Base-by-base conservation (phyloP, 2,113 vertebrate genomes). In the Morone saxatilis region DNA sequence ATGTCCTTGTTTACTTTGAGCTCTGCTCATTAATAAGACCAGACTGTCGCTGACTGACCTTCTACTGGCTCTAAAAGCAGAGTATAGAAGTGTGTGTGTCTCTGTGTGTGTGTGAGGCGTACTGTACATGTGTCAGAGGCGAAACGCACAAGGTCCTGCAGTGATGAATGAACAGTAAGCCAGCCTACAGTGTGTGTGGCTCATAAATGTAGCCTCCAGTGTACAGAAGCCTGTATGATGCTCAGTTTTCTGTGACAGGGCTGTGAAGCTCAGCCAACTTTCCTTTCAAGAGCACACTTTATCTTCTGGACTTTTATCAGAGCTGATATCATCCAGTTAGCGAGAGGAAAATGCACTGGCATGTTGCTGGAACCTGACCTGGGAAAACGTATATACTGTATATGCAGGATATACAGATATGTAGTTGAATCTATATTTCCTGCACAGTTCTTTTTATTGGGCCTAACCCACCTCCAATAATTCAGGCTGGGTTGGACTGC, bases 121-220 rank as follows among this genome's bases (percentile, higher is more conserved):
- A 38, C 60, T 43, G 57, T 48, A 5, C 48, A 41, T 54, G 78
- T 75, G 79, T 86, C 84, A 69, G 73, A 78, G 73, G 81, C 38
- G 14, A 69, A 82, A 65, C 0, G 19, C 70, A 83, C 89, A 86
- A 88, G 82, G 86, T 84, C 89, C 80, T 7, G 71, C 66, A 43
- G 83, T 91, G 91, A 93, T 89, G 78, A 87, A 91, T 88, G 81
- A 86, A 65, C 76, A 70, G 81, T 78, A 60, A 79, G 38, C 50
- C 84, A 13, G 76, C 78, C 78, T 51, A 45, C 70, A 78, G 82
- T 71, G 77, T 71, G 77, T 38, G 78, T 50, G 78, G 72, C 83
- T 89, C 86, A 69, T 69, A 76, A 88, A 83, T 22, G 87, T 57
- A 79, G 83, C 86, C 84, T 83, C 81, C 81, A 22, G 83, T 31